A percentile compares a stretch with the other conserved stretches of the same genome.
These are phyloP conservation scores for Rhinichthys klamathensis DNA, from an alignment of 2,113 vertebrate species.

Conservation along the genomic window DNA sequence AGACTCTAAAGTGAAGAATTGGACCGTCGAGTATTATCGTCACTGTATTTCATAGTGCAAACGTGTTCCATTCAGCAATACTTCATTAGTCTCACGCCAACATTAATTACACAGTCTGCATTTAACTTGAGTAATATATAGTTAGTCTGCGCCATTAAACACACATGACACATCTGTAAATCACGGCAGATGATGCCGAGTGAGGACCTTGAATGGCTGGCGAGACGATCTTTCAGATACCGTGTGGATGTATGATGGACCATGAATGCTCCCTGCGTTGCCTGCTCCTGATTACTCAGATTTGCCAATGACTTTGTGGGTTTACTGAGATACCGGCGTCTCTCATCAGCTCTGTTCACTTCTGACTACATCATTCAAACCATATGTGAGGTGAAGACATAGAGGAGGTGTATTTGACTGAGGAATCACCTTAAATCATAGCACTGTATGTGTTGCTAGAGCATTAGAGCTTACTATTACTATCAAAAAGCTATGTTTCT, in stretches of 20 bases:
- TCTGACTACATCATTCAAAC: conserved; percentile 64
- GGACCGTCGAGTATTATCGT: conserved; percentile 27
- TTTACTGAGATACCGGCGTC: conserved; percentile 67
- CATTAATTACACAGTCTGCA: conserved; percentile 47
- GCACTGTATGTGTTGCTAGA: not conserved
- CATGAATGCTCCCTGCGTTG: conserved; percentile 2
- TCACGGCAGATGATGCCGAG: conserved; percentile 32
- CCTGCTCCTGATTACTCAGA: conserved; percentile 75
- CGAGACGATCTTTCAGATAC: conserved; percentile 9
- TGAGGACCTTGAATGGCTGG: conserved; percentile 25
- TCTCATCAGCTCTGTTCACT: conserved; percentile 73
- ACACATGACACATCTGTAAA: conserved; percentile 50
- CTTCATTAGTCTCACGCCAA: conserved; percentile 26
- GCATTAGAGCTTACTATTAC: not conserved
- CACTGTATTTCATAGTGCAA: conserved; percentile 24
- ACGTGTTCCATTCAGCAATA: conserved; percentile 32
- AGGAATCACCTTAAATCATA: conserved; percentile 24
- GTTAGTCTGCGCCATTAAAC: conserved; percentile 51
- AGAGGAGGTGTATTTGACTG: conserved; percentile 30
- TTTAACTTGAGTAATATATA: conserved; percentile 41
- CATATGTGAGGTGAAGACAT: conserved; percentile 65
- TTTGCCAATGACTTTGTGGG: conserved; percentile 70
- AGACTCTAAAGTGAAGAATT: conserved; percentile 21
- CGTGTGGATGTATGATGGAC: conserved; percentile 44
- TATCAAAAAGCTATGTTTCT: not conserved